Conservation (phyloP, 1,140 invertebrate species). For the Piezodorus guildinii region DNA sequence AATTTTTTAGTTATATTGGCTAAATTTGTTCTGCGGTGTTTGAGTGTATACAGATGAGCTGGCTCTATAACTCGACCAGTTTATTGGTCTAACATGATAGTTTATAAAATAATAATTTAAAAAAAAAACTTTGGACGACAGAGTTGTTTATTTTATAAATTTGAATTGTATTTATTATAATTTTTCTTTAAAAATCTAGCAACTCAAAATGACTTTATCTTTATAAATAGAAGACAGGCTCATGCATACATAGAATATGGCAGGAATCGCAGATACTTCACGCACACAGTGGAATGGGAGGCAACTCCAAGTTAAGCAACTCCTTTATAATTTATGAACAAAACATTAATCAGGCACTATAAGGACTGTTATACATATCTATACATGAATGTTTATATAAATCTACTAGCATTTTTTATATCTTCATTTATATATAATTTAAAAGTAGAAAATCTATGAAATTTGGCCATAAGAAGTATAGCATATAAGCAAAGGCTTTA, state of each 20-base stretch:
- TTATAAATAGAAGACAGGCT: slow-evolving; percentile 21
- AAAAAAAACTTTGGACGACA: slow-evolving; percentile 17
- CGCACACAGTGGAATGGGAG: slow-evolving; percentile 21
- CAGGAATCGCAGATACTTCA: slow-evolving; percentile 22
- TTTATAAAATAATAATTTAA: not conserved
- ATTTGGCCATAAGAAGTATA: slow-evolving; percentile 14
- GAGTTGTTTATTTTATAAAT: slow-evolving; percentile 16
- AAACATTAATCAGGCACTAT: slow-evolving; percentile 20
- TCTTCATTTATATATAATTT: slow-evolving; percentile 7
- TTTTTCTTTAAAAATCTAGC: slow-evolving; percentile 12
- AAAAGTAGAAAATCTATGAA: slow-evolving; percentile 14
- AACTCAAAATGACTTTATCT: slow-evolving; percentile 16
- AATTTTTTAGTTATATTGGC: slow-evolving; percentile 25
- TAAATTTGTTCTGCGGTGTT: slow-evolving; percentile 25
- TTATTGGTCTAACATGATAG: not conserved
- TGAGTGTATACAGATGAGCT: slow-evolving; percentile 26
- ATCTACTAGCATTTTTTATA: slow-evolving; percentile 12
- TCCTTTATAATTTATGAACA: slow-evolving; percentile 1
- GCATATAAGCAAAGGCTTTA: slow-evolving; percentile 9
- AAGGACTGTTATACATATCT: slow-evolving; percentile 25
- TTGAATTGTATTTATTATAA: slow-evolving; percentile 13
- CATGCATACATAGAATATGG: slow-evolving; percentile 22
- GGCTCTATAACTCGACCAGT: slow-evolving; percentile 9
- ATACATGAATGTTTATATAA: slow-evolving; percentile 5
- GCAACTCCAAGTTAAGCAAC: slow-evolving; percentile 18